Evolutionary conservation across 2,113 vertebrate genomes (phyloP).

Genomic region (Spermophilus dauricus): DNA sequence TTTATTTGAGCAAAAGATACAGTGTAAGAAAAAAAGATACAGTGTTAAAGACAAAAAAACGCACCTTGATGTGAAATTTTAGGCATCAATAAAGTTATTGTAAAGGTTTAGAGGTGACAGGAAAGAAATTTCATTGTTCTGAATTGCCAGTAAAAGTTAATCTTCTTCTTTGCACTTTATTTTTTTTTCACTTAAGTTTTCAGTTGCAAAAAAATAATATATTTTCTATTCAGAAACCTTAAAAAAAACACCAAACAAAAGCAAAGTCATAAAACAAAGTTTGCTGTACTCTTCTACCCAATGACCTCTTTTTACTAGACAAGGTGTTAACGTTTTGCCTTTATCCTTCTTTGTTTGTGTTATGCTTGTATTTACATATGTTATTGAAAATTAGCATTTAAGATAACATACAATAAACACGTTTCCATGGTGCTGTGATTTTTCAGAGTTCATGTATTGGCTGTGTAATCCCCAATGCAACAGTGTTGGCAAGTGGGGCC

Average conservation of each 20-base stretch:
- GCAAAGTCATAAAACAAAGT: slow-evolving; percentile 1
- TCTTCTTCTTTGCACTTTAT: neutral
- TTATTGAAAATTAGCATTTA: neutral
- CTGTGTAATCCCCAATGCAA: neutral
- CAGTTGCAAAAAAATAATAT: slow-evolving; percentile 21
- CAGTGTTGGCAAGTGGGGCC: neutral
- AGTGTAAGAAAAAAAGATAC: neutral
- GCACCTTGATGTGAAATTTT: neutral
- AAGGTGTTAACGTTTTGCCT: neutral
- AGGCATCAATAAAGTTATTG: neutral
- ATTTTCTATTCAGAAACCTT: slow-evolving; percentile 31
- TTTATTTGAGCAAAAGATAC: neutral
- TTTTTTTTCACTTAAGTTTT: neutral
- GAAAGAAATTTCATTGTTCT: neutral
- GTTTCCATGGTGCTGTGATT: neutral
- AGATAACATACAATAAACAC: neutral
- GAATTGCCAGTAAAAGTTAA: neutral
- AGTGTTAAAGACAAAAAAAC: neutral
- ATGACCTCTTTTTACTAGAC: neutral
- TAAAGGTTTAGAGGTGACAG: neutral
- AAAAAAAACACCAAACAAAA: neutral
- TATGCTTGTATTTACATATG: neutral
- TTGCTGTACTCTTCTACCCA: neutral
- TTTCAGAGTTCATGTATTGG: neutral
- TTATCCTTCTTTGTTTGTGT: neutral